Evolutionary conservation across 1,140 invertebrate genomes (phyloP).

Genomic region (Trinorchestia longiramus): DNA sequence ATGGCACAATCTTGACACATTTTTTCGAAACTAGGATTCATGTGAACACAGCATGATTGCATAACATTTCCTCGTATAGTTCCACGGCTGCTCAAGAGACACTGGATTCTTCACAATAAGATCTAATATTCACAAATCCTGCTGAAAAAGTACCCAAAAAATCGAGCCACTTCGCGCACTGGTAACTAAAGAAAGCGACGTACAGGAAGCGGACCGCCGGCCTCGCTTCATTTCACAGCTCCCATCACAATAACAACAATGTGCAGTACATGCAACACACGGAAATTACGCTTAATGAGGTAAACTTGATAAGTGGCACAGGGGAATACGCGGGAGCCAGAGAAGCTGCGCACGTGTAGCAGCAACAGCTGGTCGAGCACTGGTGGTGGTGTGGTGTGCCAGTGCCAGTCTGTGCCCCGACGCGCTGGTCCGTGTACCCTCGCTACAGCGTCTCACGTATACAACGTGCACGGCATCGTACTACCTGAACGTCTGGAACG

Average conservation of each 20-base stretch:
- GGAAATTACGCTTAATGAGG: neutral
- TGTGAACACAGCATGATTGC: too few relatives aligned
- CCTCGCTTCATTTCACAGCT: neutral
- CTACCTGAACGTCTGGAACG: neutral
- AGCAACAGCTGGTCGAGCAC: constrained; percentile 4
- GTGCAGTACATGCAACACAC: neutral
- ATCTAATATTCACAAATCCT: neutral
- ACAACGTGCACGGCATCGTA: too few relatives aligned
- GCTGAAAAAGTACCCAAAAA: neutral
- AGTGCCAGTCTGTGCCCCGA: neutral
- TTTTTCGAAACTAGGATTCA: neutral
- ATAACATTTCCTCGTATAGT: neutral
- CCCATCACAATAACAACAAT: neutral
- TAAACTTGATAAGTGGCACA: neutral
- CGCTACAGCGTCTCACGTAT: too few relatives aligned
- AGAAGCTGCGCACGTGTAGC: neutral
- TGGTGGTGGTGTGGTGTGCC: neutral
- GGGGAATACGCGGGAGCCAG: neutral
- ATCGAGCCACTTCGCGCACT: neutral
- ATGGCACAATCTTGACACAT: neutral
- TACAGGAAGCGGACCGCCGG: neutral
- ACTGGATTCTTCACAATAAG: neutral
- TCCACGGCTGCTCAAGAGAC: neutral
- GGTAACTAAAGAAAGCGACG: neutral
- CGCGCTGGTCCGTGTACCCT: neutral